A percentile compares a stretch with the other conserved stretches of the same genome.
Conservation (phyloP, 1,140 invertebrate species). For the Saccostrea echinata region DNA sequence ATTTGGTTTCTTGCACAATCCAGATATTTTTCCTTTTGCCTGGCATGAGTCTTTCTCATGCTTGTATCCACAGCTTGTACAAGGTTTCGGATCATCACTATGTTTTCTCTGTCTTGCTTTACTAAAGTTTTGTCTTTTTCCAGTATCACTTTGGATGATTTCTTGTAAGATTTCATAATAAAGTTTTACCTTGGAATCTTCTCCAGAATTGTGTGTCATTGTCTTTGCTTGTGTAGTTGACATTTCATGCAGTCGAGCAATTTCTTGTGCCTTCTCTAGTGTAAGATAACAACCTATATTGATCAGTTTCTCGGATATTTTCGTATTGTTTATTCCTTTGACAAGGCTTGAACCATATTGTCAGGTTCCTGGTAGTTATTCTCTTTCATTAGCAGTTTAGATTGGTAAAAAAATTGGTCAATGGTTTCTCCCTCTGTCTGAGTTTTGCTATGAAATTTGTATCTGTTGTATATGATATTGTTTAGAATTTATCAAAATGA, state of each 20-base stretch:
- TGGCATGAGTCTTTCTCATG: not conserved
- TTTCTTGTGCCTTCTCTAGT: conserved; percentile 49
- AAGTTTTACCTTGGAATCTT: not conserved
- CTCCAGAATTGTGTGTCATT: conserved; percentile 12
- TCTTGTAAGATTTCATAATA: conserved; percentile 9
- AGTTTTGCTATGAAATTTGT: conserved; percentile 48
- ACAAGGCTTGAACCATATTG: conserved; percentile 56
- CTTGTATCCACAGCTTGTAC: conserved; percentile 48
- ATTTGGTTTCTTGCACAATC: conserved; percentile 3
- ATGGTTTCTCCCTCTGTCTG: conserved; percentile 51
- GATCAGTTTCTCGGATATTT: conserved; percentile 53
- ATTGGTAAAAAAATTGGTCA: conserved; percentile 58
- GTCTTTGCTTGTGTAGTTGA: conserved; percentile 39
- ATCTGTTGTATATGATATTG: conserved; percentile 49
- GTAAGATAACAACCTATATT: conserved; percentile 39
- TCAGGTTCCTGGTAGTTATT: conserved; percentile 51
- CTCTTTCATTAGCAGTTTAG: conserved; percentile 52
- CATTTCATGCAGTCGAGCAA: conserved; percentile 44
- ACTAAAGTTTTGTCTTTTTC: not conserved
- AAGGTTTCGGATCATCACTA: conserved; percentile 19
- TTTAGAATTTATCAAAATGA: conserved; percentile 40
- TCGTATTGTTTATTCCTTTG: conserved; percentile 52
- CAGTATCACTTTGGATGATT: not conserved
- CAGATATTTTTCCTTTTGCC: conserved; percentile 39
- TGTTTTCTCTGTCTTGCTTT: not conserved